These are phyloP conservation scores for Numenius arquata DNA, from an alignment of 2,113 vertebrate genomes.

Conservation along the genomic window DNA sequence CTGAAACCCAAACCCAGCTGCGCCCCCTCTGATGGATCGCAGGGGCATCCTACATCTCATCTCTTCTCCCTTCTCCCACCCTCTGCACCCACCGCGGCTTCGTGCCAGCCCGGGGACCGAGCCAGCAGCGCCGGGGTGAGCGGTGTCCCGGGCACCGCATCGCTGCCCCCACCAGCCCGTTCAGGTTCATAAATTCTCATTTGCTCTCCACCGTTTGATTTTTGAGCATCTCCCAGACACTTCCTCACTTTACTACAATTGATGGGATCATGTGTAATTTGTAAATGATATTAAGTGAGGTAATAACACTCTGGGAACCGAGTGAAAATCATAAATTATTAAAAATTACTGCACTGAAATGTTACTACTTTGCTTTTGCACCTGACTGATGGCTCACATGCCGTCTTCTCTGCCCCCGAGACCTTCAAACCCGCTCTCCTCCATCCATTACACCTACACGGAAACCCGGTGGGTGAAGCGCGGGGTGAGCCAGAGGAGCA, in stretches of 20 bases:
- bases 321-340: slow-evolving; percentile 65
- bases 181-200: slow-evolving; percentile 47
- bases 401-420: slow-evolving; percentile 26
- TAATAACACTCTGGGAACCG: slow-evolving; percentile 66
- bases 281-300: slow-evolving; percentile 71
- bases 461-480: background rate
- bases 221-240: slow-evolving; percentile 60
- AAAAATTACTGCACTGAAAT: slow-evolving; percentile 50
- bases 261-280: slow-evolving; percentile 67
- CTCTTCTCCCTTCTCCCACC: background rate
- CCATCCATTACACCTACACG: background rate
- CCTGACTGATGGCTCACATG: slow-evolving; percentile 30
- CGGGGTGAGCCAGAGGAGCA: background rate
- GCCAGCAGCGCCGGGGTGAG: background rate
- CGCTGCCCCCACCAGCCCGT: background rate
- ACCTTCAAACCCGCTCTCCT: slow-evolving; percentile 4
- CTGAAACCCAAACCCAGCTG: background rate
- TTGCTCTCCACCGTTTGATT: slow-evolving; percentile 37
- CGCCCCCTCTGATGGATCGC: background rate
- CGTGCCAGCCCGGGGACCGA: fast-evolving
- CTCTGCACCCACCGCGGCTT: fast-evolving
- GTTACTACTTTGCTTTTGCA: slow-evolving; percentile 42
- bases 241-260: slow-evolving; percentile 66
- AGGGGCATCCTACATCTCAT: fast-evolving
- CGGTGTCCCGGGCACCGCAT: fast-evolving